phyloP scores from a whole-genome alignment of 2,113 vertebrate species.

The Panthera uncia region DNA sequence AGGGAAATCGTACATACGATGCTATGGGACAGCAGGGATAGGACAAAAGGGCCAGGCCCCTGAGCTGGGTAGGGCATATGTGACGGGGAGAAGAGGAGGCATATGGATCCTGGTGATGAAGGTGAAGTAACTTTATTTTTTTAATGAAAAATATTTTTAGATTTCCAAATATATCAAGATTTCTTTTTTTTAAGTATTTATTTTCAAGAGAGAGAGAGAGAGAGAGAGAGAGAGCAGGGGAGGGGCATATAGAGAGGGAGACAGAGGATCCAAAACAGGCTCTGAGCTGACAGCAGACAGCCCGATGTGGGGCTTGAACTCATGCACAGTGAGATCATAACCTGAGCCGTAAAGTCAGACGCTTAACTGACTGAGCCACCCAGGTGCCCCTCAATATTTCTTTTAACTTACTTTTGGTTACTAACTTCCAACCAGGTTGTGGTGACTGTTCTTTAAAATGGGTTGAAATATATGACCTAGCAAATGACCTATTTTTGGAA shows the following conservation, averaged over 20 bases:
- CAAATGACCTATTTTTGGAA: background rate
- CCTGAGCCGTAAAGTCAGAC: too few relatives aligned
- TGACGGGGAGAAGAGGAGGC: background rate
- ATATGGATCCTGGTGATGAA: background rate
- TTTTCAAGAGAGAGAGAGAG: too few relatives aligned
- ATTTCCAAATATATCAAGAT: conserved; percentile 6
- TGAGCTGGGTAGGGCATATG: background rate
- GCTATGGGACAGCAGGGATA: background rate
- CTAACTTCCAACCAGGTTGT: background rate
- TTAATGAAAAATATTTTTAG: background rate
- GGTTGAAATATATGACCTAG: background rate
- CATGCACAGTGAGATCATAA: too few relatives aligned
- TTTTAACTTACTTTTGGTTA: background rate
- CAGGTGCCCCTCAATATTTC: background rate
- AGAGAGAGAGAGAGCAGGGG: too few relatives aligned
- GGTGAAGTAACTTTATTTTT: background rate
- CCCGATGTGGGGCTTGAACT: too few relatives aligned
- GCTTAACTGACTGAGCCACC: too few relatives aligned
- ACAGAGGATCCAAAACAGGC: too few relatives aligned
- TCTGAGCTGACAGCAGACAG: too few relatives aligned
- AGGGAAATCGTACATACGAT: too few relatives aligned
- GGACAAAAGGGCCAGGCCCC: background rate
- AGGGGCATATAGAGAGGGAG: too few relatives aligned
- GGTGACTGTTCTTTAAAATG: background rate
- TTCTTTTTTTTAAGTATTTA: background rate